Base-by-base conservation (phyloP, 2,888 invertebrate genomes). In the Pyrgus malvae region DNA sequence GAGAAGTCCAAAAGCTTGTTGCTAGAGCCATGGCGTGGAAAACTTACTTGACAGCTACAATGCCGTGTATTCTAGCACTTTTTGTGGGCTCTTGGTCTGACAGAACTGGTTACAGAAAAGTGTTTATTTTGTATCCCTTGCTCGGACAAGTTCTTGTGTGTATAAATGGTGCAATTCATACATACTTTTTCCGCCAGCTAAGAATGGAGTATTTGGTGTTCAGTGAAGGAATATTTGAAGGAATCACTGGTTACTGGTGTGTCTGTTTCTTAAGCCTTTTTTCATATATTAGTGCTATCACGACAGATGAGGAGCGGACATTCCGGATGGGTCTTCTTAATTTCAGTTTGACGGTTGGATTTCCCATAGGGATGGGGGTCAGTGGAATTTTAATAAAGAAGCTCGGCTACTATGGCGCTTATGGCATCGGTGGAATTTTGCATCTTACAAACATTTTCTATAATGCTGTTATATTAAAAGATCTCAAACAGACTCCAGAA, bases 341-440 rank as follows among this genome's bases (percentile, higher is more conserved):
- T 78, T 94, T 97, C 9, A 95, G 96, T 80, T 91, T 96, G 58
- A 96, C 97, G 5, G 91, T 96, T 14, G 96, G 97, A 0, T 94
- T 97, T 46, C 97, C 97, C 0, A 91, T 97, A n/a, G 98, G 98
- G 0, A 94, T 96, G 86, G 95, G 95, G 0, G 74, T 95, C 1
- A 96, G 96, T 70, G 97, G 97, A 0, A 89, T 96, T 12, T 78
- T 97, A 35, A 69, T 93, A 54, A 92, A 90, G 74, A 90, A 92
- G 67, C 91, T 93, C 33, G 95, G 96, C 0, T 96, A 95, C 73
- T 96, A 95, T 69, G 96, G 96, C 1, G 93, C 95, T 8, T 96
- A 95, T 70, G 91, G 93, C 1, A 88, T 95, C 40, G 92, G 94
- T 9, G 92, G 93, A 0, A 75, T 82, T 7, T 83, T 96, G 61